Base-by-base conservation (phyloP, 2,113 vertebrate species). In the Nerophis ophidion region DNA sequence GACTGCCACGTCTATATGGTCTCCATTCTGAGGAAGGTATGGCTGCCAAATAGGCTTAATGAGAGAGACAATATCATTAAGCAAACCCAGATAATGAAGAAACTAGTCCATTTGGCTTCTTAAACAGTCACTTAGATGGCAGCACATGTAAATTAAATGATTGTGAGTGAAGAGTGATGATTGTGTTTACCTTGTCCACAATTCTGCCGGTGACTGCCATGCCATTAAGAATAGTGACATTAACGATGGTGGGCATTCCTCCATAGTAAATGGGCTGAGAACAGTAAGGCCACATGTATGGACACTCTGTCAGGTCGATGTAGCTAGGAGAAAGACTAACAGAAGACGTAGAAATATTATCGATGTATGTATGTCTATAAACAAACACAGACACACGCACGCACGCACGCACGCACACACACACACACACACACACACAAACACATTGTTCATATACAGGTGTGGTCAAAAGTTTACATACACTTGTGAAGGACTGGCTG, bases 231-330 rank as follows among this genome's bases (percentile, higher is more conserved):
- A 99, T 96, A 13, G 97, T 99, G 63, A 99, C 91, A 50, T 99
- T 99, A 67, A 99, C 92, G 26, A 99, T 93, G 8, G 95, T 95
- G 53, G 97, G 96, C 95, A 99, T 98, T 45, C 96, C 96, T 69
- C 96, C 97, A 0, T 98, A 99, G 88, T 99, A 99, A 81, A 99
- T 96, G 63, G 96, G 96, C 86, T 99, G 96, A 50, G 97, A 99
- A 85, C 97, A 99, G 86, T 99, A 99, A 6, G 97, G 96, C 97
- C 97, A 99, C 97, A 99, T 99, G 88, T 99, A 99, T 0, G 97
- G 96, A 79, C 94, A 96, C 85, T 99, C 97, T 0, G 96, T 99
- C 68, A 99, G 86, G 76, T 99, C 97, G 35, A 99, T 92, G 83
- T 99, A 99, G 88, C 95, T 97, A 40, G 96, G 97, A 80, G 95